phyloP scores from a whole-genome alignment of 2,888 invertebrate species.

The Cheilosia urbana region DNA sequence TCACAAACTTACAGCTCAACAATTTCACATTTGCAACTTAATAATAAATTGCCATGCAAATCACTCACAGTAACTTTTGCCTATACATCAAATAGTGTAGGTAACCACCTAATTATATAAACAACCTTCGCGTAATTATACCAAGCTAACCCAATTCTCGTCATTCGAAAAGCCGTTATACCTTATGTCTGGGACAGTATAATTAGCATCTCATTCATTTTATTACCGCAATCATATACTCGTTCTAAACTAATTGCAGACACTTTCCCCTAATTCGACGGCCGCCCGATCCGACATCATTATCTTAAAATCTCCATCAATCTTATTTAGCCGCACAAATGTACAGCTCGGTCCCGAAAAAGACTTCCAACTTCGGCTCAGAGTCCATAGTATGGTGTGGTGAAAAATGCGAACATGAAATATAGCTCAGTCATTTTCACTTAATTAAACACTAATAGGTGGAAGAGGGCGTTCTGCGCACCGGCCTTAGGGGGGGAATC shows the following conservation, averaged over 20 bases:
- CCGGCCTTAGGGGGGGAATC: not conserved
- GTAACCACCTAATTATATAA: not conserved
- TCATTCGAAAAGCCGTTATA: slow-evolving; percentile 6
- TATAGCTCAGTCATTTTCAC: slow-evolving; percentile 64
- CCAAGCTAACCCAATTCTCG: not conserved
- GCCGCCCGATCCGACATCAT: slow-evolving; percentile 17
- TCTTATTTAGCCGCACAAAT: slow-evolving; percentile 28
- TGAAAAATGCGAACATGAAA: slow-evolving; percentile 36
- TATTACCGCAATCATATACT: slow-evolving; percentile 9
- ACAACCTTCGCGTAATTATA: not conserved
- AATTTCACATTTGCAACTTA: not conserved
- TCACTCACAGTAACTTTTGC: not conserved
- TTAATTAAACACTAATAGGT: slow-evolving; percentile 66
- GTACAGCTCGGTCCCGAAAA: slow-evolving; percentile 7
- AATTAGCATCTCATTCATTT: slow-evolving; percentile 35
- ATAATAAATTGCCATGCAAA: not conserved
- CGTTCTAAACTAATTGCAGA: slow-evolving; percentile 26
- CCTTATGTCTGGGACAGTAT: not conserved
- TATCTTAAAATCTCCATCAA: slow-evolving; percentile 49
- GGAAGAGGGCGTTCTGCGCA: slow-evolving; percentile 27
- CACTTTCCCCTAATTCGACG: slow-evolving; percentile 34
- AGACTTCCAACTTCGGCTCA: slow-evolving; percentile 2
- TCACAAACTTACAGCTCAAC: too few relatives aligned
- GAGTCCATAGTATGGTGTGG: not conserved
- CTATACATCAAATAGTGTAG: not conserved